phyloP scores from a whole-genome alignment of 1,140 invertebrate genomes.

The Sitodiplosis mosellana region DNA sequence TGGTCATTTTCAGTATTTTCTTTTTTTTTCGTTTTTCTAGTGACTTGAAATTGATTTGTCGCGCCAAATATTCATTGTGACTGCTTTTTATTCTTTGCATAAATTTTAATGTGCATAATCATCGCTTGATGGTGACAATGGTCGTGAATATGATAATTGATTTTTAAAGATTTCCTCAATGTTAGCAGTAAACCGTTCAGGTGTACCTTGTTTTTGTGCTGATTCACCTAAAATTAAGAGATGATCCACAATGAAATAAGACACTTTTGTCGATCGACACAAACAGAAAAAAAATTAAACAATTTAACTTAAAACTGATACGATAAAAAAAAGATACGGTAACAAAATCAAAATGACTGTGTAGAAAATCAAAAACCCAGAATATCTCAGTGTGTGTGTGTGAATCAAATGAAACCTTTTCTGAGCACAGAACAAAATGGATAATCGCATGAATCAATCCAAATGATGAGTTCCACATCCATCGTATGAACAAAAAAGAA shows the following conservation, averaged over 20 bases:
- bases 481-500: too few relatives aligned
- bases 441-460: too few relatives aligned
- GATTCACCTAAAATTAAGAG: not conserved
- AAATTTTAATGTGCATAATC: slow-evolving; percentile 1
- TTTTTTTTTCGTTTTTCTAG: not conserved
- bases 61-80: not conserved
- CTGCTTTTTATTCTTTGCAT: not conserved
- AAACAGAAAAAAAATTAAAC: too few relatives aligned
- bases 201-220: not conserved
- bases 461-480: too few relatives aligned
- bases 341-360: not conserved
- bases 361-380: too few relatives aligned
- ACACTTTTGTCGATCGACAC: too few relatives aligned
- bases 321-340: not conserved
- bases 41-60: not conserved
- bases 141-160: not conserved
- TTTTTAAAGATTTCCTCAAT: not conserved
- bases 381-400: too few relatives aligned
- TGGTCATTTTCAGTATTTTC: not conserved
- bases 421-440: too few relatives aligned
- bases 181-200: not conserved
- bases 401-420: too few relatives aligned
- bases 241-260: not conserved
- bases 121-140: slow-evolving; percentile 1
- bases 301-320: not conserved